These are phyloP conservation scores for Listronotus oregonensis DNA, from an alignment of 1,140 invertebrate species.

Conservation along the genomic window DNA sequence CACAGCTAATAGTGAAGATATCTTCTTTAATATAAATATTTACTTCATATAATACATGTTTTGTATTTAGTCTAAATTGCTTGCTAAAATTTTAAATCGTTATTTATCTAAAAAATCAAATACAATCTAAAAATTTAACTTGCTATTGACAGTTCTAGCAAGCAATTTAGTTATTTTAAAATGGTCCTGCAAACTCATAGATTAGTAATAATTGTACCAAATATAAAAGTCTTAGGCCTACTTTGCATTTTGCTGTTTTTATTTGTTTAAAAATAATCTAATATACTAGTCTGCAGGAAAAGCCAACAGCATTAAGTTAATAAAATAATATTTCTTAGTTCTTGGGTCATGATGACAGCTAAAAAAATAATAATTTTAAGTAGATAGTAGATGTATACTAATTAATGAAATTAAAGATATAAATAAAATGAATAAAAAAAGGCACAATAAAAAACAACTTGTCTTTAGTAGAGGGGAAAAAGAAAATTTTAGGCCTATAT, in stretches of 20 bases:
- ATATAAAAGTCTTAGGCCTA: conserved; percentile 18
- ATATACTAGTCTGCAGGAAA: conserved; percentile 25
- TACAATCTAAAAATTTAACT: neutral
- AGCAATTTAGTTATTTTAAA: neutral
- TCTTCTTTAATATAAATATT: conserved; percentile 15
- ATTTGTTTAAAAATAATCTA: conserved; percentile 10
- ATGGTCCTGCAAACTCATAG: conserved; percentile 25
- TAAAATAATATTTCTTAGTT: conserved; percentile 7
- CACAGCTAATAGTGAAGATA: conserved; percentile 25
- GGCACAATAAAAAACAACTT: no score
- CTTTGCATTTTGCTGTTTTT: neutral
- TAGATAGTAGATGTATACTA: no score
- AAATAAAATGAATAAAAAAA: no score
- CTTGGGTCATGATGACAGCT: neutral
- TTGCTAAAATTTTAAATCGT: neutral
- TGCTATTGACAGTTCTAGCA: neutral
- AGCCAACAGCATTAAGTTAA: conserved; percentile 16
- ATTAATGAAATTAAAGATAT: no score
- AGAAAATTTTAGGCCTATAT: no score
- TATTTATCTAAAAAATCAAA: neutral
- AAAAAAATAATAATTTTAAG: neutral
- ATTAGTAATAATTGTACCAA: conserved; percentile 15
- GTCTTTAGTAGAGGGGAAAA: no score
- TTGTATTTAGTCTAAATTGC: conserved; percentile 2
- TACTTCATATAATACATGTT: conserved; percentile 15